Evolutionary conservation across 2,888 invertebrate genomes (phyloP), one percentile per base, ranked within the genome.

Genomic region (Liodrosophila aerea): DNA sequence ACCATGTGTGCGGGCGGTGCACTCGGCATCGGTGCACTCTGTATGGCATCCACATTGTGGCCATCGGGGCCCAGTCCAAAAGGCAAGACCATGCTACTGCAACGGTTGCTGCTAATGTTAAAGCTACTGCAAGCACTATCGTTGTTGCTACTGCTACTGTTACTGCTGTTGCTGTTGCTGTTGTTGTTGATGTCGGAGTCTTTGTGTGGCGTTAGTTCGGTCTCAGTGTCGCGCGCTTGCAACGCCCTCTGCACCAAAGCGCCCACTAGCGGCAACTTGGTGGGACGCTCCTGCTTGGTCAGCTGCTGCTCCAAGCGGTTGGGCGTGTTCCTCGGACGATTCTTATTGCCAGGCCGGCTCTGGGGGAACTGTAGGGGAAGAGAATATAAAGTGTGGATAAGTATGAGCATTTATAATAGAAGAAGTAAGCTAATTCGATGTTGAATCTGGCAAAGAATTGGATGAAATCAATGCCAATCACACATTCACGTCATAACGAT

Each of bases 1-100:
- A 49, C 54, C 46, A 83, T 54, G 43, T 87, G 87, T 2, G 88
- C 86, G 9, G 90, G 88, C 18, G 90, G 90, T 4, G 90, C 90
- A 56, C 88, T 86, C 11, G 90, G 90, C 31, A 78, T 70, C 11
- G 87, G 82, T 7, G 82, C 78, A 11, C 63, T 70, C 33, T 85
- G 85, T 33, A 82, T 81, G 53, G 74, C 87, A 40, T 85, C 83
- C 22, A 82, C 78, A 60, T 89, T 81, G 57, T 88, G 87, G 52
- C 87, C 89, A 66, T 89, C 89, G 31, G 89, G 83, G 31, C 86
- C 86, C 37, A 89, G 78, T 62, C 88, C 89, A 63, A 90, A 89
- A 33, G 90, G 90, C 58, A 90, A 66, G 47, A 90, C 90, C 90
- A 90, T 90, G n/a, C 44, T 46, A n/a, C n/a, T n/a, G n/a, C n/a